These are phyloP conservation scores for Siniperca chuatsi DNA, from an alignment of 2,113 vertebrate genomes.

Conservation along the genomic window DNA sequence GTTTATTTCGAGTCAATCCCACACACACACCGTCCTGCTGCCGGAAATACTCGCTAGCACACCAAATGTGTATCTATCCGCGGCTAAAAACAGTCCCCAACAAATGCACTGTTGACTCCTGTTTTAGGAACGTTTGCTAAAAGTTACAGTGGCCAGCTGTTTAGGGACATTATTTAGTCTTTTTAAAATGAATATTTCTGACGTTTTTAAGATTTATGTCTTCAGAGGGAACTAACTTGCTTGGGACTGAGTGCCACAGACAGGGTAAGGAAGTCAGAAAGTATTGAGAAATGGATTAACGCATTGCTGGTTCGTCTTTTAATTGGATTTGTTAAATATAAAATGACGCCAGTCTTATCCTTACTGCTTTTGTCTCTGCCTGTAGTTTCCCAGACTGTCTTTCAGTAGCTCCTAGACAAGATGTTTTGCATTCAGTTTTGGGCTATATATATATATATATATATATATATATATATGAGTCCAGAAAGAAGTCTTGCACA, in stretches of 20 bases:
- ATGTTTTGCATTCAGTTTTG: neutral
- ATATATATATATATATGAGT: neutral
- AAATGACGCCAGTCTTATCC: neutral
- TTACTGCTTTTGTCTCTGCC: neutral
- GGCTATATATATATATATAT: too few relatives aligned
- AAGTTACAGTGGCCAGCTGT: neutral
- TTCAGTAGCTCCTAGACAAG: neutral
- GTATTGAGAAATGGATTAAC: neutral
- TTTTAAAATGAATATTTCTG: neutral
- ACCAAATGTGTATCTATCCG: constrained; percentile 14
- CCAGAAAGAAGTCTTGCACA: neutral
- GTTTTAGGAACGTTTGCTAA: neutral
- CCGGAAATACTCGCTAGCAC: neutral
- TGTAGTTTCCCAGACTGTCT: neutral
- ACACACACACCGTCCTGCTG: neutral
- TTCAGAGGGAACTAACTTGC: neutral
- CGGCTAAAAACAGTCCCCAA: neutral
- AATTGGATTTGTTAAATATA: neutral
- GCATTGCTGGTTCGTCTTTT: neutral
- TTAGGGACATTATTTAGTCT: neutral
- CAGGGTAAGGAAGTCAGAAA: neutral
- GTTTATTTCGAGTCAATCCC: constrained; percentile 10
- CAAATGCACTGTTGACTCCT: neutral
- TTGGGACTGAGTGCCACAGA: neutral
- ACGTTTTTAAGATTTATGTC: neutral